Evolutionary conservation across 2,888 invertebrate genomes (phyloP), one percentile per base, ranked within the genome.

Genomic region (Sipha maydis): DNA sequence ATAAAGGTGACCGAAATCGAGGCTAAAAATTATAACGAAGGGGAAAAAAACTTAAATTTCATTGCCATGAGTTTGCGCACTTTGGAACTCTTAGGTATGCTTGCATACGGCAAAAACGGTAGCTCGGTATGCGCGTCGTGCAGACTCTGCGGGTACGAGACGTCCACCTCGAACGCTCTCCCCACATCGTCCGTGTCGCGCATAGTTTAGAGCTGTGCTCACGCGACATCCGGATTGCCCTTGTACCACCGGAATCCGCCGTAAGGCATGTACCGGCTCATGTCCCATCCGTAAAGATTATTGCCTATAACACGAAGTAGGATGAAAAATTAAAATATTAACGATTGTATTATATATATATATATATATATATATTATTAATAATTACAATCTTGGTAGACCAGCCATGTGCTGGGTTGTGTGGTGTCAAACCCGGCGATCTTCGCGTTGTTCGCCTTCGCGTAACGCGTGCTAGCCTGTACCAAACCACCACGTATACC

Each of bases 351-450:
- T 48, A 7, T 48, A 48, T n/a, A n/a, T n/a, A n/a, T n/a, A n/a
- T 48, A n/a, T n/a, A n/a, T n/a, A n/a, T n/a, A n/a, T n/a, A n/a
- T n/a, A n/a, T n/a, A n/a, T n/a, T 48, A 48, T 48, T 61, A n/a
- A 61, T 76, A 41, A 41, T 76, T 48, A 76, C 76, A 41, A 41
- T 76, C 76, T 48, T n/a, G 76, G 11, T 76, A 76, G 9, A 76
- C 41, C 25, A 76, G 41, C 41, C 41, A 48, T 3, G 76, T 41
- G 4, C n/a, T 48, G 11, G 76, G 76, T 4, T 41, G 11, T 3
- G 41, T 38, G 0, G 14, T 21, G 19, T 61, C 21, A 21, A 61
- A 61, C 19, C 19, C 21, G 3, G 61, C 3, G 3, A 21, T 61
- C 61, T 14, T 61, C n/a, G 41, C n/a, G 17, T 76, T 41, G n/a